Base-by-base conservation (phyloP, 2,888 invertebrate species). In the Eupithecia centaureata region DNA sequence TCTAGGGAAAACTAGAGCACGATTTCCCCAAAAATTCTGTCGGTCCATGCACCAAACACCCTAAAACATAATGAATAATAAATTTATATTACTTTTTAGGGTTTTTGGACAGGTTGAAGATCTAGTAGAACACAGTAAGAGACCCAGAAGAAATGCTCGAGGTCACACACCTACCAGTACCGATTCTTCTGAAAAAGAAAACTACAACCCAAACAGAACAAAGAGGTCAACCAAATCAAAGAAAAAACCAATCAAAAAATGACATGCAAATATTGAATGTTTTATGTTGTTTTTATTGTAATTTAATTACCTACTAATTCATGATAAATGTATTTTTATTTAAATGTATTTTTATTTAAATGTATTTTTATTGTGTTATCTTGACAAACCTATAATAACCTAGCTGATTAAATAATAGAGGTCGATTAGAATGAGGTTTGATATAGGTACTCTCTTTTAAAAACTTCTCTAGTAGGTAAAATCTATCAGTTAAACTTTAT, bases 131-230 rank as follows among this genome's bases (percentile, higher is more conserved):
- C 77, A 82, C 65, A 66, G 67, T 18, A 75, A 71, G 15, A 82
- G 83, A 67, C 68, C 70, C 3, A 82, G 79, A 30, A 81, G 81
- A 10, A 74, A 74, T n/a, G 75, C 77, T 5, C 83, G 91, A 38
- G 85, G 87, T 0, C 63, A 73, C 10, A 89, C 91, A 0, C 90
- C 91, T 0, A 82, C 81, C 51, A 92, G 92, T 74, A 87, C 86
- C 1, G 86, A 92, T 76, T 93, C 92, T 13, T 92, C 92, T 1
- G 91, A 92, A 51, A 92, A 92, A 77, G 92, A 93, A 78, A 93
- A 93, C 75, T 84, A 80, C 70, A 88, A 92, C 76, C 92, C 92
- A 13, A 91, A 92, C 65, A 84, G 82, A 78, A 73, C 69, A 47
- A 90, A 84, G 73, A 86, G 71, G 67, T 15, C 66, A 51, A 61